Conservation (phyloP, 2,113 vertebrate genomes). For the Globicephala melas region DNA sequence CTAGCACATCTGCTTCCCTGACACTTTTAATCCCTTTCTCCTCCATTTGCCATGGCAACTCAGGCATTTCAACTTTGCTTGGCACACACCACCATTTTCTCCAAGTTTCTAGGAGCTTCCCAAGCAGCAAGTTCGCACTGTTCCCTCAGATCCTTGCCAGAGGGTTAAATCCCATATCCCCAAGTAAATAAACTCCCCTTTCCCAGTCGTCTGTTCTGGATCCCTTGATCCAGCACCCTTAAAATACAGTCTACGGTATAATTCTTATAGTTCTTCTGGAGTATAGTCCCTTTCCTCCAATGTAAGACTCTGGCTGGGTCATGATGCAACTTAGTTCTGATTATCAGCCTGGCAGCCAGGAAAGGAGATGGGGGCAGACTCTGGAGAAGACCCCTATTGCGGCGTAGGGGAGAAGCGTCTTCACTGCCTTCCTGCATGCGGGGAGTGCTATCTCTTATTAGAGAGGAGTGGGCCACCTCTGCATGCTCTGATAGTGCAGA, state of each 20-base stretch:
- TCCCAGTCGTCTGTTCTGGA: not conserved
- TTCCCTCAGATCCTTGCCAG: not conserved
- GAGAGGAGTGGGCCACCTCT: not conserved
- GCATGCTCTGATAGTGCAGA: not conserved
- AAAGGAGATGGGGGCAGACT: not conserved
- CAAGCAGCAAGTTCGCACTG: not conserved
- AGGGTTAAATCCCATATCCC: not conserved
- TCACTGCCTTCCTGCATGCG: not conserved
- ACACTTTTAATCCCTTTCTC: conserved; percentile 2
- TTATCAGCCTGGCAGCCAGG: not conserved
- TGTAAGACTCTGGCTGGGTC: not conserved
- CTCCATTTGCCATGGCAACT: not conserved
- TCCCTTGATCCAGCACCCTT: not conserved
- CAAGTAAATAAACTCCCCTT: not conserved
- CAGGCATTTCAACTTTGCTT: not conserved
- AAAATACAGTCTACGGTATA: not conserved
- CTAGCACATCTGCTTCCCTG: not conserved
- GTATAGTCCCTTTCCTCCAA: not conserved
- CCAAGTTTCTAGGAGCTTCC: not conserved
- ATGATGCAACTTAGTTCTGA: not conserved
- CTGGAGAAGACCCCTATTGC: not conserved
- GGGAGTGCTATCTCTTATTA: not conserved
- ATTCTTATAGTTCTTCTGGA: not conserved
- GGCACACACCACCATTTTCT: not conserved
- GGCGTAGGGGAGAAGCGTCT: not conserved